Evolutionary conservation across 2,888 invertebrate species (phyloP), one percentile per base, ranked within the genome.

Genomic region (Caenorhabditis zanzibari): DNA sequence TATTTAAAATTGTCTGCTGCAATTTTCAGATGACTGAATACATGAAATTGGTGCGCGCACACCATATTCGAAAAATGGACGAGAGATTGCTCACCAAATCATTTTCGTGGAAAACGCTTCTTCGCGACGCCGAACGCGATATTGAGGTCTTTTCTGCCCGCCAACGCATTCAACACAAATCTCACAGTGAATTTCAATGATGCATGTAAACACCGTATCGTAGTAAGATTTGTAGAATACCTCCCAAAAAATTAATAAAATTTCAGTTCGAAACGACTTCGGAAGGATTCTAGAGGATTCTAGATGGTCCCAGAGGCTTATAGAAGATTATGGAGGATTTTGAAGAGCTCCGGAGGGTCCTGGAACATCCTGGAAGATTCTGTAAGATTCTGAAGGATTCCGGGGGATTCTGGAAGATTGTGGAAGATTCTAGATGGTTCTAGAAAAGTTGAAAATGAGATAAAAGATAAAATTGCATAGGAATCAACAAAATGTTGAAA

Each of bases 251-350:
- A 6, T 6, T 6, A 6, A 32, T 44, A 5, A 44, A n/a, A 44
- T 35, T 86, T 14, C 63, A 86, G 85, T 74, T 87, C 35, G 87
- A 85, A 71, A 41, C 77, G n/a, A n/a, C n/a, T n/a, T n/a, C n/a
- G n/a, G n/a, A n/a, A n/a, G n/a, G n/a, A n/a, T n/a, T n/a, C n/a
- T n/a, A n/a, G n/a, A n/a, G n/a, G n/a, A n/a, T n/a, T n/a, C n/a
- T n/a, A n/a, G n/a, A n/a, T n/a, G n/a, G n/a, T n/a, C n/a, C n/a
- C n/a, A n/a, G n/a, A n/a, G n/a, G n/a, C n/a, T n/a, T n/a, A n/a
- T n/a, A n/a, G n/a, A n/a, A n/a, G n/a, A n/a, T n/a, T n/a, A n/a
- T n/a, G n/a, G n/a, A n/a, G n/a, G n/a, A n/a, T n/a, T n/a, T n/a
- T n/a, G n/a, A n/a, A n/a, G n/a, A n/a, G n/a, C n/a, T n/a, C n/a